A percentile compares a stretch with the other conserved stretches of the same genome.
Conservation (phyloP, 2,797 vertebrate genomes). For the Enteromius argenteus region DNA sequence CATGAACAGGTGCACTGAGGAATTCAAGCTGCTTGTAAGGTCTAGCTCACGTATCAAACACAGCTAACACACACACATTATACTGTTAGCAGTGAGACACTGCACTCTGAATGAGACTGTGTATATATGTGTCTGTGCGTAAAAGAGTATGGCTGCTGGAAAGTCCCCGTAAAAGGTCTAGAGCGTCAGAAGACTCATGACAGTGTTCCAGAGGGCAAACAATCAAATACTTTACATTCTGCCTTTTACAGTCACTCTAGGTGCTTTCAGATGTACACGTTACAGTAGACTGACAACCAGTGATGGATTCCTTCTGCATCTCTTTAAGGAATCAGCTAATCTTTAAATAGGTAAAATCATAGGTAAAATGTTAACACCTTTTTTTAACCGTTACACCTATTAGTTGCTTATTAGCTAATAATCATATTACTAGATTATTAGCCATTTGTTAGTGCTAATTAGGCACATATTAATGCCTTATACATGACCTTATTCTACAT, state of each 20-base stretch:
- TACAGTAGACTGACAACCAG: background rate
- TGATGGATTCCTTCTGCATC: background rate
- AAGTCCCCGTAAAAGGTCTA: conserved; percentile 28
- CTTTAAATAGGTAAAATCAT: background rate
- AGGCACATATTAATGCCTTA: too few species aligned
- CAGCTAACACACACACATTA: background rate
- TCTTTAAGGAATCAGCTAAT: background rate
- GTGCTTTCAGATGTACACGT: background rate
- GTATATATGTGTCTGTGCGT: background rate
- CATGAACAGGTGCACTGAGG: conserved; percentile 43
- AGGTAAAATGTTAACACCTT: too few species aligned
- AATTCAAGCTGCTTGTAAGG: background rate
- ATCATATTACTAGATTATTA: too few species aligned
- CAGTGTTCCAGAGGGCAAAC: conserved; percentile 8
- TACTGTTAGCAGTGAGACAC: background rate
- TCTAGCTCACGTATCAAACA: conserved; percentile 13
- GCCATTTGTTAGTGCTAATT: too few species aligned
- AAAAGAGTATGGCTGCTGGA: conserved; percentile 16
- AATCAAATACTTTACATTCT: conserved; percentile 30
- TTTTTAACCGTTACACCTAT: too few species aligned
- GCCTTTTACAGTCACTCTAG: background rate
- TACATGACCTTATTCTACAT: too few species aligned
- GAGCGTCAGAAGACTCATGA: background rate
- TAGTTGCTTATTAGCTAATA: too few species aligned
- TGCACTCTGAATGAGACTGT: background rate